Evolutionary conservation across 2,888 invertebrate genomes (phyloP), one percentile per base, ranked within the genome.

Genomic region (Acronicta aceris): DNA sequence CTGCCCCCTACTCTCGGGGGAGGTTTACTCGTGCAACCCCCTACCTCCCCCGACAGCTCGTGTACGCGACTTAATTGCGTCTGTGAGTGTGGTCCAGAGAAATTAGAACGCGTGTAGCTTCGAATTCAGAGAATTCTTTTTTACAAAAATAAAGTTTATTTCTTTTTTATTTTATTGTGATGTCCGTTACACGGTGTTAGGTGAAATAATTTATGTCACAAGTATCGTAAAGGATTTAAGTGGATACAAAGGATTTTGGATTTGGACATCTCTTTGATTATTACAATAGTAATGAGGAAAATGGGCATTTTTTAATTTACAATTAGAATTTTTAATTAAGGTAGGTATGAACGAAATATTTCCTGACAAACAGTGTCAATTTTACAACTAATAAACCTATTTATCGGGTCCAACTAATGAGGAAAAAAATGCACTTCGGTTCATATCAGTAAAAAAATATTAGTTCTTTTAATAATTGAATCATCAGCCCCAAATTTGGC

Each of bases 1-100:
- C 84, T 78, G 52, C 64, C 78, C 71, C 70, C 70, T 61, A 56
- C 76, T 75, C 75, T 50, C 77, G 71, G 57, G 78, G 79, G 81
- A 81, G 79, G 76, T 77, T 64, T 76, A 78, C 81, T 79, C 82
- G 82, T 74, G 79, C 75, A 74, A 60, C 71, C 74, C 71, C 55
- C 69, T 69, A n/a, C 62, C 74, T 65, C 86, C 87, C 88, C 85
- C 86, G 77, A 85, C 84, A 84, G 87, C 91, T 89, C 91, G 92
- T 92, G 92, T 92, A 91, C 91, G 92, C 87, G 90, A 91, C 94
- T 94, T 94, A 94, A 94, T 94, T 94, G 94, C 93, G 94, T 91
- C 94, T 94, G 94, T 94, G 94, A 93, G 94, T 93, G 94, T 94
- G 94, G 94, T 93, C 91, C 93, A 90, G 90, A 93, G 92, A 94